Conservation (phyloP, 2,888 invertebrate species). For the Glaucopsyche alexis region DNA sequence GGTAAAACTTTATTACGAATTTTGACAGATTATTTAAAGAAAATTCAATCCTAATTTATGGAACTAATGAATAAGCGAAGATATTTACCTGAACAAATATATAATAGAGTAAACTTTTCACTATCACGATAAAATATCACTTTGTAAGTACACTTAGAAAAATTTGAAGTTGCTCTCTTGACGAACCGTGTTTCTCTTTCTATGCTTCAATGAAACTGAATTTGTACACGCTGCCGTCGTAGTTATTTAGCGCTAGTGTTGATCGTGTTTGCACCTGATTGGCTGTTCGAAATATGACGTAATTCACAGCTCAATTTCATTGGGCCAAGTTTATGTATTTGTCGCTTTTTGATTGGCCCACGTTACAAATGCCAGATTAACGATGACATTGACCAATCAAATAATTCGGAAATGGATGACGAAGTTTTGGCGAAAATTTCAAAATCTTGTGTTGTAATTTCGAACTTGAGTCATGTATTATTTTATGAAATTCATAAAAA, state of each 20-base stretch:
- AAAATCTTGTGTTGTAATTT: conserved; percentile 44
- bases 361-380: conserved; percentile 70
- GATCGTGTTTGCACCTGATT: conserved; percentile 82
- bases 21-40: neutral
- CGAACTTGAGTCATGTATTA: neutral
- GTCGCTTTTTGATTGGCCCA: conserved; percentile 84
- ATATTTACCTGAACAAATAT: conserved; percentile 26
- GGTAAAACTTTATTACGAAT: neutral
- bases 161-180: conserved; percentile 34
- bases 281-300: conserved; percentile 72
- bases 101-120: conserved; percentile 1
- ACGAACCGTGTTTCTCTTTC: conserved; percentile 52
- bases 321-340: conserved; percentile 76
- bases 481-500: neutral
- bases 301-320: conserved; percentile 53
- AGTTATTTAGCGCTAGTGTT: conserved; percentile 78
- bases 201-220: conserved; percentile 71
- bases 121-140: conserved; percentile 43
- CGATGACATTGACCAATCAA: conserved; percentile 33
- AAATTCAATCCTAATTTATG: neutral
- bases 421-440: conserved; percentile 59
- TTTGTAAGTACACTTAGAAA: conserved; percentile 54
- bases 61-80: neutral
- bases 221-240: conserved; percentile 66
- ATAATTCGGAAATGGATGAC: conserved; percentile 39